Conservation (phyloP, 2,797 vertebrate species). For the Enteromius paludinosus region DNA sequence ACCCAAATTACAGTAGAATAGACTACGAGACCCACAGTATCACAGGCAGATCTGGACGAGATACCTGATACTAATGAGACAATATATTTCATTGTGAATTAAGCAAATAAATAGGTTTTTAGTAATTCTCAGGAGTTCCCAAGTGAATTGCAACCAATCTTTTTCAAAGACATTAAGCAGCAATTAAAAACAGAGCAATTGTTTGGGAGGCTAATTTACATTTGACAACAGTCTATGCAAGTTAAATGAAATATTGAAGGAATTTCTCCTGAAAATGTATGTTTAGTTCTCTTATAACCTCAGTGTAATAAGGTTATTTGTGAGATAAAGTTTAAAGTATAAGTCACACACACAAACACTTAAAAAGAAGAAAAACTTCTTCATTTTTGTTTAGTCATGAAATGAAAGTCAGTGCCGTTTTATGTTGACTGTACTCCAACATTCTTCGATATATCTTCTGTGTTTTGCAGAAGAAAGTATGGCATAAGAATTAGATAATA, state of each 20-base stretch:
- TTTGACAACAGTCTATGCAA: neutral
- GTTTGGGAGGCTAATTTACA: neutral
- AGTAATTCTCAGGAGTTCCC: slow-evolving; percentile 8
- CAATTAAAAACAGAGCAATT: neutral
- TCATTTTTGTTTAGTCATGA: neutral
- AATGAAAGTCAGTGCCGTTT: neutral
- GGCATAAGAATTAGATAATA: neutral
- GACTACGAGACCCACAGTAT: neutral
- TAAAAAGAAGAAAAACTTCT: neutral
- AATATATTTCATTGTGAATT: neutral
- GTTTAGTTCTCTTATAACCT: neutral
- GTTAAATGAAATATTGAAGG: neutral
- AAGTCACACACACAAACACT: neutral
- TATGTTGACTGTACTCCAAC: neutral
- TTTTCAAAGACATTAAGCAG: neutral
- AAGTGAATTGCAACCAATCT: neutral
- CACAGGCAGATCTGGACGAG: slow-evolving; percentile 6
- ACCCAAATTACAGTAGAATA: slow-evolving; percentile 35
- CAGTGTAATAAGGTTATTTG: neutral
- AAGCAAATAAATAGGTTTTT: slow-evolving; percentile 3
- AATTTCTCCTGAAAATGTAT: neutral
- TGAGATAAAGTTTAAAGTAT: neutral
- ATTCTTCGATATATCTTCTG: neutral
- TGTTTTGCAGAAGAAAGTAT: neutral
- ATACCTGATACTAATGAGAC: slow-evolving; percentile 4